phyloP scores from a whole-genome alignment of 2,113 vertebrate genomes.

The Cebus imitator region DNA sequence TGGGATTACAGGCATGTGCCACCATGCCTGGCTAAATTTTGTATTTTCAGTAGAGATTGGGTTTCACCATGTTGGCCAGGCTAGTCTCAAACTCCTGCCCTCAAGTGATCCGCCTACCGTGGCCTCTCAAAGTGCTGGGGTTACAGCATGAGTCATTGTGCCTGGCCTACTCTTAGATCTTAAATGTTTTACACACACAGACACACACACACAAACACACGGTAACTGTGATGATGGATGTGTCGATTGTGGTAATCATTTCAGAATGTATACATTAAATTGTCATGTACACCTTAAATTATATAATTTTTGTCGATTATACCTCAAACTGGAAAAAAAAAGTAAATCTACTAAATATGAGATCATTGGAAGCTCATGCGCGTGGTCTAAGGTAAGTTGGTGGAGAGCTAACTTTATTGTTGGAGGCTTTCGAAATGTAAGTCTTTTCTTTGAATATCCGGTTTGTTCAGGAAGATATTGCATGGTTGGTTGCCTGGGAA shows the following conservation, averaged over 20 bases:
- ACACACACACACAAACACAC: neutral
- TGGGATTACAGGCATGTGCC: no score
- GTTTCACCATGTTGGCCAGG: no score
- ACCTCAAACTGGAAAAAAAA: neutral
- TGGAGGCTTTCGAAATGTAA: neutral
- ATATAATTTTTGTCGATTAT: neutral
- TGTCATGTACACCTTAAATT: neutral
- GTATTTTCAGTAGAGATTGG: no score
- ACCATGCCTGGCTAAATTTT: no score
- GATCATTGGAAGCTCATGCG: neutral
- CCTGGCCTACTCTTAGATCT: neutral
- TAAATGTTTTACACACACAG: neutral
- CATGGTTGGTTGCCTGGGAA: neutral
- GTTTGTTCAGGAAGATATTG: constrained; percentile 4
- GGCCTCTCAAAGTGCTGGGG: no score
- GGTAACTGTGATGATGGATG: neutral
- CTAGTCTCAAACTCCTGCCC: no score
- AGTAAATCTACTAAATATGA: neutral
- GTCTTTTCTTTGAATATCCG: constrained; percentile 2
- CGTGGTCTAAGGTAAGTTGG: neutral
- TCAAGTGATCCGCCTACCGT: no score
- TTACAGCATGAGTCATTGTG: no score
- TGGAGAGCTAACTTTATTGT: neutral
- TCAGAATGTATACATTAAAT: neutral
- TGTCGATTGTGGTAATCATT: neutral